phyloP scores from a whole-genome alignment of 2,888 invertebrate genomes.

The Argyra leucocephala region DNA sequence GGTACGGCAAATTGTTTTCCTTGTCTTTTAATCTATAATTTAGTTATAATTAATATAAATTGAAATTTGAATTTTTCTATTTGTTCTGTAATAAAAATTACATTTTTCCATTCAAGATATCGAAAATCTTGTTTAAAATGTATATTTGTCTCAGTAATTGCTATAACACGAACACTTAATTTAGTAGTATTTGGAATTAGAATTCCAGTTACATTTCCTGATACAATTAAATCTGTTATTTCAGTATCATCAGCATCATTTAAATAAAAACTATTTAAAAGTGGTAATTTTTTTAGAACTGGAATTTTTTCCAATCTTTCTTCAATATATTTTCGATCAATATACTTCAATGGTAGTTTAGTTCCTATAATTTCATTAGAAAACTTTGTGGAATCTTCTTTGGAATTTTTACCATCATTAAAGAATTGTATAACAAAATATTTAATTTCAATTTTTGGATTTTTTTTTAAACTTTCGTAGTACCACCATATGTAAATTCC shows the following conservation, averaged over 20 bases:
- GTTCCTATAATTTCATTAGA: conserved; percentile 24
- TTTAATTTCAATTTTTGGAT: background rate
- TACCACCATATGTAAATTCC: conserved; percentile 26
- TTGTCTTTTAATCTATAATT: conserved; percentile 16
- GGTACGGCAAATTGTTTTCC: background rate
- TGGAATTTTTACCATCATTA: conserved; percentile 7
- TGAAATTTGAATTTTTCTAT: conserved; percentile 2
- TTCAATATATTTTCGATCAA: conserved; percentile 21
- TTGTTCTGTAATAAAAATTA: conserved; percentile 30
- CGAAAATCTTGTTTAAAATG: conserved; percentile 37
- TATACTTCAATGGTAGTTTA: conserved; percentile 17
- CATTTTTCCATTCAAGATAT: conserved; percentile 42
- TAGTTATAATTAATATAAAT: background rate
- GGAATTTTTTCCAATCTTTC: conserved; percentile 23
- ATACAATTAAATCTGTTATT: conserved; percentile 35
- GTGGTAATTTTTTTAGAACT: conserved; percentile 8
- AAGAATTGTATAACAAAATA: background rate
- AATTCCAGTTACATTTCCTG: conserved; percentile 40
- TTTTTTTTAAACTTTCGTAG: background rate
- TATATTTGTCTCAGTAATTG: conserved; percentile 39
- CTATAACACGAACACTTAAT: conserved; percentile 37
- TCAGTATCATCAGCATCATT: conserved; percentile 33
- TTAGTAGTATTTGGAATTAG: conserved; percentile 35
- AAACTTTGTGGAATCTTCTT: conserved; percentile 21
- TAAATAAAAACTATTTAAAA: background rate